Conservation (phyloP, 2,113 vertebrate genomes). For the Anthoscopus minutus region DNA sequence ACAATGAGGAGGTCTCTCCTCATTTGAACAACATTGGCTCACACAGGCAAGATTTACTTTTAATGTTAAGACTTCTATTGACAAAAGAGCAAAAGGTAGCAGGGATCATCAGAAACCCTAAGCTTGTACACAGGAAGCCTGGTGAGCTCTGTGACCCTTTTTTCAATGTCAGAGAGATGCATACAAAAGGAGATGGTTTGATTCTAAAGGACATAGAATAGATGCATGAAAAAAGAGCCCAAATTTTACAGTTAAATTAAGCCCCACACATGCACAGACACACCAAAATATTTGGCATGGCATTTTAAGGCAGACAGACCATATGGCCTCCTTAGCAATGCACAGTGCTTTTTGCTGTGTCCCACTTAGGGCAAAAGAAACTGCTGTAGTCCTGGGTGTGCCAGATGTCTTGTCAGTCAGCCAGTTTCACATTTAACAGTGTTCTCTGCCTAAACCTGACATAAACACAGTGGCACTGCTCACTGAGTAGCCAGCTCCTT, state of each 20-base stretch:
- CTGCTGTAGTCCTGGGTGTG: neutral
- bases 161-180: neutral
- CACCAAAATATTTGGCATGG: neutral
- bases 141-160: neutral
- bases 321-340: constrained; percentile 33
- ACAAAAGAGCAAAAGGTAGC: neutral
- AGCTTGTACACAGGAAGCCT: neutral
- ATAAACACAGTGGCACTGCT: neutral
- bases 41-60: neutral
- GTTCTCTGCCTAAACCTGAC: neutral
- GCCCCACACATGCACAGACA: neutral
- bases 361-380: neutral
- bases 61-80: neutral
- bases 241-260: constrained; percentile 1
- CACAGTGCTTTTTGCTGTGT: neutral
- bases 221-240: neutral
- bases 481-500: neutral
- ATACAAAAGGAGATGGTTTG: neutral
- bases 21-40: neutral
- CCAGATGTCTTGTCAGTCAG: constrained; percentile 40
- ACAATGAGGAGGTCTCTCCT: neutral
- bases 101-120: neutral
- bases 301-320: constrained; percentile 16
- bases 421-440: neutral
- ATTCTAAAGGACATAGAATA: neutral